Evolutionary conservation across 2,888 invertebrate species (phyloP).

Genomic region (Dynastes tityus): DNA sequence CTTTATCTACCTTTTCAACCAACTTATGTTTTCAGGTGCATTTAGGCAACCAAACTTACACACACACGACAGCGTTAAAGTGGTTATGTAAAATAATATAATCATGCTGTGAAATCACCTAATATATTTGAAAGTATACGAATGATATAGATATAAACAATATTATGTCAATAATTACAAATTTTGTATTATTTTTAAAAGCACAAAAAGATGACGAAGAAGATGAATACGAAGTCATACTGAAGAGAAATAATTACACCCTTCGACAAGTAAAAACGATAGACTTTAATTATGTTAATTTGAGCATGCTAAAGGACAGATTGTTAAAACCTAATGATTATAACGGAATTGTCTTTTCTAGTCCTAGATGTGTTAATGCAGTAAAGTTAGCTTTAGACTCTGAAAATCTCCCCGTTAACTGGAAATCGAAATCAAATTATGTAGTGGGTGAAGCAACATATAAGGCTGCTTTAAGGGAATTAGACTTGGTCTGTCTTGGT

Average conservation of each 20-base stretch:
- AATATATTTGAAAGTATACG: background rate
- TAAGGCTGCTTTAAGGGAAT: constrained; percentile 68
- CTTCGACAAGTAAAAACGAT: constrained; percentile 72
- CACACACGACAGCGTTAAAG: too few species aligned
- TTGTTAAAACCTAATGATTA: constrained; percentile 70
- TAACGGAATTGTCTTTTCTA: constrained; percentile 73
- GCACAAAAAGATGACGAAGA: constrained; percentile 63
- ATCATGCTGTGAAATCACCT: background rate
- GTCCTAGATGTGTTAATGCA: constrained; percentile 74
- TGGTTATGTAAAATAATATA: background rate
- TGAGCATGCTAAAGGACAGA: constrained; percentile 68
- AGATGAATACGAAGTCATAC: constrained; percentile 70
- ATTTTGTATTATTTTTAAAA: constrained; percentile 65
- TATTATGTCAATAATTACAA: constrained; percentile 59
- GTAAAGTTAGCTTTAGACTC: constrained; percentile 68
- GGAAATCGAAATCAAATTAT: constrained; percentile 71
- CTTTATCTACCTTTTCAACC: too few species aligned
- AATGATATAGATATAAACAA: background rate
- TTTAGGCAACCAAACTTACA: too few species aligned
- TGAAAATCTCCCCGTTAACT: constrained; percentile 58
- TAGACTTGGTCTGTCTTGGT: constrained; percentile 72
- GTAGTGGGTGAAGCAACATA: constrained; percentile 74
- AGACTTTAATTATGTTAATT: constrained; percentile 72
- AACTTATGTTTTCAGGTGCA: too few species aligned
- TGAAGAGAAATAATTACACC: constrained; percentile 70